Percentiles rank a stretch among this genome's conserved stretches.
phyloP scores from a whole-genome alignment of 2,888 invertebrate species.

The Micoletzkya japonica region DNA sequence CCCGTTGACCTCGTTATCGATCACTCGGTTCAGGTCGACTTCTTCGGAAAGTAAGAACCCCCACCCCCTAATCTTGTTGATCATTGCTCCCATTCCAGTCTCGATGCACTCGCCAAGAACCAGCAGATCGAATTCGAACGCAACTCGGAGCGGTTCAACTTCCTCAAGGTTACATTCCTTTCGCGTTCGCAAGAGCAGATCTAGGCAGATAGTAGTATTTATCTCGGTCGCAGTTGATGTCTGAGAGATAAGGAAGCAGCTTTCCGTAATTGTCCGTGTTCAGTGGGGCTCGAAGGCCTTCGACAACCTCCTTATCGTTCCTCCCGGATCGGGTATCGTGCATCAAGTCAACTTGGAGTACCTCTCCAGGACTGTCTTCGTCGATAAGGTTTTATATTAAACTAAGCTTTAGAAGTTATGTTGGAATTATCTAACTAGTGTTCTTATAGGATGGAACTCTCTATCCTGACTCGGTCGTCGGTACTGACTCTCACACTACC shows the following conservation, averaged over 20 bases:
- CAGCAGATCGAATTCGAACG: slow-evolving; percentile 91
- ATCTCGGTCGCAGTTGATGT: no score
- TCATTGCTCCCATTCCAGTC: slow-evolving; percentile 70
- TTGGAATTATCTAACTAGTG: background rate
- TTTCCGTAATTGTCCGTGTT: no score
- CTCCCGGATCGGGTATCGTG: slow-evolving; percentile 95
- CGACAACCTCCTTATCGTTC: slow-evolving; percentile 92
- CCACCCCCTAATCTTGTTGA: no score
- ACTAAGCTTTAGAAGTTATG: background rate
- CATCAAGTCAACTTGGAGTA: slow-evolving; percentile 94
- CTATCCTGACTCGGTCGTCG: slow-evolving; percentile 89
- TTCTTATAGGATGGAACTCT: slow-evolving; percentile 69
- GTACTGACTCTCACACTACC: slow-evolving; percentile 97
- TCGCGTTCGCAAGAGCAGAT: background rate
- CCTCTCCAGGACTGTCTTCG: slow-evolving; percentile 57
- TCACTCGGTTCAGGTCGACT: slow-evolving; percentile 96
- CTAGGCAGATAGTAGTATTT: no score
- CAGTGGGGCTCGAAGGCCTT: slow-evolving; percentile 96
- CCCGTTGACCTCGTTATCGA: slow-evolving; percentile 97
- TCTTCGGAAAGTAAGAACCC: slow-evolving; percentile 70
- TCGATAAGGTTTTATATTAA: slow-evolving; percentile 33
- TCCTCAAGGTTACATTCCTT: slow-evolving; percentile 77
- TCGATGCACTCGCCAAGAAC: slow-evolving; percentile 86
- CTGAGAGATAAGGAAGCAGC: no score
- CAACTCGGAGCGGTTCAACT: slow-evolving; percentile 91